Evolutionary conservation across 2,888 invertebrate genomes (phyloP), one percentile per base, ranked within the genome.

Genomic region (Acanthosepion esculentum): DNA sequence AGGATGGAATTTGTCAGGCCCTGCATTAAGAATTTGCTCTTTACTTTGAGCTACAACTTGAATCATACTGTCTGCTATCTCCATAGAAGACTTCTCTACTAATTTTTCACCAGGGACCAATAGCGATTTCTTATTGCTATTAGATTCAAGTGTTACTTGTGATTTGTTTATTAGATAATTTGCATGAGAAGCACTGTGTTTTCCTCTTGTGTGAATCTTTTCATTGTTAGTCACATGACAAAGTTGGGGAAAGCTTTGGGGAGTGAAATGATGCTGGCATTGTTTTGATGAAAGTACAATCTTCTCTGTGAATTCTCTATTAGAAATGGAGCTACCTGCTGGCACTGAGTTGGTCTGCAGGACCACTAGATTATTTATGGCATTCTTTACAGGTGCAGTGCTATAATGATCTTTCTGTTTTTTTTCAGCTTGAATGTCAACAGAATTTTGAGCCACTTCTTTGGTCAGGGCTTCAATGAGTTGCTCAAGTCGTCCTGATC

Each of bases 161-260:
- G 33, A n/a, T n/a, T 15, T 33, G 18, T 78, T 78, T 33, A 18
- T 15, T 33, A 33, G 78, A 18, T n/a, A 33, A 78, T 15, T 78
- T 78, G 12, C 18, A 10, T 7, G n/a, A 18, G 78, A 10, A 0
- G 33, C 12, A 12, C 33, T n/a, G 15, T 33, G 78, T 78, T 78
- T 78, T 12, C 78, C 78, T 78, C 78, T 78, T 15, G n/a, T 78
- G n/a, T 33, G 78, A 33, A 78, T 78, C 78, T 78, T 78, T 33
- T 78, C 78, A 78, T 78, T n/a, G 78, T 78, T 78, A n/a, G 78
- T 78, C 78, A 78, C n/a, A 78, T 78, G 78, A n/a, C n/a, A 33
- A 33, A 33, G n/a, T 5, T 33, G 78, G 15, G n/a, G 78, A 33
- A n/a, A 78, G 33, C 78, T 78, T 1, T 33, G 78, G 12, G 78